Evolutionary conservation across 2,888 invertebrate species (phyloP).

Genomic region (Leptopterna dolabrata): DNA sequence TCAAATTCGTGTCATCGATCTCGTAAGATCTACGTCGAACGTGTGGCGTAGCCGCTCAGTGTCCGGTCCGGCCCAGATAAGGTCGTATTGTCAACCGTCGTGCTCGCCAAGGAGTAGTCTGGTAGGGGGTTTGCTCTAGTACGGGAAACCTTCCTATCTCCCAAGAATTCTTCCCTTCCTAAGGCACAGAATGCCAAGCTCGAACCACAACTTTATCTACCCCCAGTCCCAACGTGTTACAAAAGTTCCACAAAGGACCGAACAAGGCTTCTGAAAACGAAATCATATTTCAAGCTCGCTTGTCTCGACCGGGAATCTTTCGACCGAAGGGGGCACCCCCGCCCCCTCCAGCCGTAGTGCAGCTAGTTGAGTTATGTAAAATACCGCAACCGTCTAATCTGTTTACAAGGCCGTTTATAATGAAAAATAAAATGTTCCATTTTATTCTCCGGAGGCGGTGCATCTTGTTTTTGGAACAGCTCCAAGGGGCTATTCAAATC

Average conservation of each 20-base stretch:
- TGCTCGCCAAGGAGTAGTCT: neutral
- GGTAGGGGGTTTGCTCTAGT: neutral
- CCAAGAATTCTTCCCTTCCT: neutral
- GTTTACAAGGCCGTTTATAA: slow-evolving; percentile 47
- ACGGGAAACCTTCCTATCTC: neutral
- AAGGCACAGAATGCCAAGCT: neutral
- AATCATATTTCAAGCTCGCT: slow-evolving; percentile 51
- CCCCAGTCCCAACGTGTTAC: slow-evolving; percentile 3
- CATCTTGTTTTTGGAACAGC: neutral
- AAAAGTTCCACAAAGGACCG: slow-evolving; percentile 26
- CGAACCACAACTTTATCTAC: slow-evolving; percentile 37
- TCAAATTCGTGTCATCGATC: too few relatives aligned
- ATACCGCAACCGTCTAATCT: slow-evolving; percentile 49
- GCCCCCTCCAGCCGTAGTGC: neutral
- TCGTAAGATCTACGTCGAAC: too few relatives aligned
- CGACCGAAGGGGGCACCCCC: slow-evolving; percentile 13
- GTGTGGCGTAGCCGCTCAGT: neutral
- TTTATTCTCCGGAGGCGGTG: neutral
- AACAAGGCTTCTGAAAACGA: slow-evolving; percentile 18
- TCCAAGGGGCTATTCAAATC: neutral
- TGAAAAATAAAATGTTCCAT: slow-evolving; percentile 22
- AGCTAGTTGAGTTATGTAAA: slow-evolving; percentile 52
- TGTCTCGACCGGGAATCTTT: slow-evolving; percentile 39
- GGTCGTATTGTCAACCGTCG: neutral
- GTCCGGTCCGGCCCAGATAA: neutral